These are phyloP conservation scores for Standfussiana lucernea DNA, from an alignment of 2,888 invertebrate genomes.

Conservation along the genomic window DNA sequence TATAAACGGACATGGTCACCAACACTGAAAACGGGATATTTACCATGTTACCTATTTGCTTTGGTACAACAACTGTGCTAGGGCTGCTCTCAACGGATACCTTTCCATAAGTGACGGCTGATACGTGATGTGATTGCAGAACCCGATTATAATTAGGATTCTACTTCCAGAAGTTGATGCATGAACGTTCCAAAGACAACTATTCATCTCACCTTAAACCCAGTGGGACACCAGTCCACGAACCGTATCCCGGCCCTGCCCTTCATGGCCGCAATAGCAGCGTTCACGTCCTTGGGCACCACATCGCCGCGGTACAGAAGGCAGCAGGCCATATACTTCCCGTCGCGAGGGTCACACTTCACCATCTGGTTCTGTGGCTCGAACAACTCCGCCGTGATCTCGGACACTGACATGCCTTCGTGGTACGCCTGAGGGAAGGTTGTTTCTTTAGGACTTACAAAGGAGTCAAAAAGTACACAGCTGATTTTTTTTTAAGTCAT, in stretches of 20 bases:
- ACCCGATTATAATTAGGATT: not conserved
- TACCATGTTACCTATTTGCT: not conserved
- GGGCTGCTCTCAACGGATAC: not conserved
- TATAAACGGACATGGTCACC: not conserved
- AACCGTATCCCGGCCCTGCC: constrained; percentile 95
- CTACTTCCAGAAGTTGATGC: not conserved
- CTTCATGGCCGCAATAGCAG: constrained; percentile 95
- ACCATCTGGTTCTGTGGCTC: constrained; percentile 98
- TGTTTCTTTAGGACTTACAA: not conserved
- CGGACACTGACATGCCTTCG: constrained; percentile 94
- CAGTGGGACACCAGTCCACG: constrained; percentile 98
- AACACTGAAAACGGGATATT: not conserved
- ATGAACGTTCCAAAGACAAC: not conserved
- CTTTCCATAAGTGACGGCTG: no score
- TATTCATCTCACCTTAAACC: constrained; percentile 93
- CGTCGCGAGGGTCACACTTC: constrained; percentile 95
- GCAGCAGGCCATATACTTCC: constrained; percentile 97
- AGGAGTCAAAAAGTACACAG: no score
- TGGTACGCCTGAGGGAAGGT: constrained; percentile 90
- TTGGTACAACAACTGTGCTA: not conserved
- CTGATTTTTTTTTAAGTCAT: no score
- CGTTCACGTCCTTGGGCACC: constrained; percentile 96
- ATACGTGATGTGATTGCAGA: not conserved
- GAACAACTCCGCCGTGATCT: constrained; percentile 97
- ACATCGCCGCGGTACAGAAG: constrained; percentile 97